phyloP scores from a whole-genome alignment of 2,888 invertebrate species.

The Byasa hedistus region DNA sequence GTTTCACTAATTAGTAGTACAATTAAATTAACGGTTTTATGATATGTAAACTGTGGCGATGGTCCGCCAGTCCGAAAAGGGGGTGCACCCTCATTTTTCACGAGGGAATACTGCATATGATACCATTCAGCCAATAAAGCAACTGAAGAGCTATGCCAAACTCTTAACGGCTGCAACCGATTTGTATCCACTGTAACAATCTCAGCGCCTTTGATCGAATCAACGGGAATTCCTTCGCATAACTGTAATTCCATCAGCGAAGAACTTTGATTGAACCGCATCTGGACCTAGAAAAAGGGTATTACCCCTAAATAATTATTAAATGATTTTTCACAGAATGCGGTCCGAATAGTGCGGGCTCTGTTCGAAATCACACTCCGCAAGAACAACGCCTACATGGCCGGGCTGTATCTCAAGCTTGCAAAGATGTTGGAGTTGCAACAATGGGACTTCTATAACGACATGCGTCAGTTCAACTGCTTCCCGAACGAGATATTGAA shows the following conservation, averaged over 20 bases:
- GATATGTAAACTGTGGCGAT: no score
- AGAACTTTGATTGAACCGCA: no score
- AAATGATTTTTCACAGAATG: constrained; percentile 82
- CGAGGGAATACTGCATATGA: no score
- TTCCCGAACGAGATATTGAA: constrained; percentile 88
- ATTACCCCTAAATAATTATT: not conserved
- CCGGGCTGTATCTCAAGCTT: constrained; percentile 90
- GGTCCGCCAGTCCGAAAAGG: no score
- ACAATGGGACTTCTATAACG: constrained; percentile 92
- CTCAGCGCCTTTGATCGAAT: no score
- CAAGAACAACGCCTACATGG: constrained; percentile 93
- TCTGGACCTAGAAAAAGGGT: not conserved
- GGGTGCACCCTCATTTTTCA: no score
- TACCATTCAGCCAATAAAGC: no score
- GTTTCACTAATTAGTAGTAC: not conserved
- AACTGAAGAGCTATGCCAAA: no score
- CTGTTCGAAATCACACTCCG: constrained; percentile 95
- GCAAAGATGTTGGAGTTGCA: constrained; percentile 96
- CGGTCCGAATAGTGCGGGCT: constrained; percentile 93
- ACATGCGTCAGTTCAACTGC: constrained; percentile 90
- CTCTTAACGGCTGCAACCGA: no score
- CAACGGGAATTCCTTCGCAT: no score
- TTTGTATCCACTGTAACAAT: no score
- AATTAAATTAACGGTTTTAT: not conserved
- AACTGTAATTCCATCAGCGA: no score